Evolutionary conservation across 1,140 invertebrate species (phyloP).

Genomic region (Drosophila ercepeae): DNA sequence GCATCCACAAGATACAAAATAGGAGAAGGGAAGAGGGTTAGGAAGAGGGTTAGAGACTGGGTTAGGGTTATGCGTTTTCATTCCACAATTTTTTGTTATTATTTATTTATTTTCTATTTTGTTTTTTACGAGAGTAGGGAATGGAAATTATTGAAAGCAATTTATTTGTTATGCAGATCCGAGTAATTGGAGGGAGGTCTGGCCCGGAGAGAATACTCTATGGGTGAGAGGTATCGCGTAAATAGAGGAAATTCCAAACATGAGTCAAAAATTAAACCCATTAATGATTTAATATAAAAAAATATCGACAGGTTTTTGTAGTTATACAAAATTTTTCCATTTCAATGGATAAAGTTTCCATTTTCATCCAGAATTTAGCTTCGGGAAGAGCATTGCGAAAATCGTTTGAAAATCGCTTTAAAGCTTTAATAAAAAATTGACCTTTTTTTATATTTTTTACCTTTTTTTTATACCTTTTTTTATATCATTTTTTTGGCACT

Average conservation of each 20-base stretch:
- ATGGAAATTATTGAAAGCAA: constrained; percentile 36
- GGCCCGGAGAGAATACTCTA: constrained; percentile 15
- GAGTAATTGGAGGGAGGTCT: constrained; percentile 10
- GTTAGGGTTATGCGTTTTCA: background rate
- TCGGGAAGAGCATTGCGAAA: background rate
- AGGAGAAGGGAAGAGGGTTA: too few species aligned
- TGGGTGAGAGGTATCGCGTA: too few species aligned
- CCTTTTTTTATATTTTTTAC: constrained; percentile 19
- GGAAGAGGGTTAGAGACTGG: too few species aligned
- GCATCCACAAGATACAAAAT: constrained; percentile 14
- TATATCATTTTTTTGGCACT: constrained; percentile 22
- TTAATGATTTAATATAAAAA: constrained; percentile 16
- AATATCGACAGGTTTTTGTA: background rate
- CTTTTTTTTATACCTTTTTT: constrained; percentile 28
- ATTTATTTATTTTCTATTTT: background rate
- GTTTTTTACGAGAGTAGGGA: constrained; percentile 24
- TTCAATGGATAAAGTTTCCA: background rate
- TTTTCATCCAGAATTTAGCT: background rate
- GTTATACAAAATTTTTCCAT: constrained; percentile 1
- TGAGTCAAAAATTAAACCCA: background rate
- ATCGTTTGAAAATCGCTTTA: too few species aligned
- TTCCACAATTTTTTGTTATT: background rate
- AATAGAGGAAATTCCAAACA: constrained; percentile 1
- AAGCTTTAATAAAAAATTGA: too few species aligned
- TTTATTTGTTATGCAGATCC: constrained; percentile 39